These are phyloP conservation scores for Rhizomys pruinosus DNA, from an alignment of 2,113 vertebrate species.

Conservation along the genomic window DNA sequence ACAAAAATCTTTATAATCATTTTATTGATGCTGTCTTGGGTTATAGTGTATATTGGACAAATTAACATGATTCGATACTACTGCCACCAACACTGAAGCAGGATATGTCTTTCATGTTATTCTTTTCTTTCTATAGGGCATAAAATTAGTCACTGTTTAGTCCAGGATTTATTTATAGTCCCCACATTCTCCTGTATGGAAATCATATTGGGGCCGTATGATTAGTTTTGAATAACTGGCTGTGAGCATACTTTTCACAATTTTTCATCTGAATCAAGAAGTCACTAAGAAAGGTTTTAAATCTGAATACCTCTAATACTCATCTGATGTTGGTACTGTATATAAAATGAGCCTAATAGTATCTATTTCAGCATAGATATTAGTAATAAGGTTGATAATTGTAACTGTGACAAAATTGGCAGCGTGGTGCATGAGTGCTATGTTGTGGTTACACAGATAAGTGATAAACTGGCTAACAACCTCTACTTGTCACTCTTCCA, in stretches of 20 bases:
- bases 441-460: neutral
- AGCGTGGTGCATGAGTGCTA: neutral
- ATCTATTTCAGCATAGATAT: neutral
- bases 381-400: neutral
- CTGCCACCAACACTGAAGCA: neutral
- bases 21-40: neutral
- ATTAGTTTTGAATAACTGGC: neutral
- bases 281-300: neutral
- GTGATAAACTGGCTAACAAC: neutral
- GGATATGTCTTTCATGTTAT: neutral
- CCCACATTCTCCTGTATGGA: neutral
- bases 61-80: neutral
- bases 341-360: neutral
- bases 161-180: neutral
- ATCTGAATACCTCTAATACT: neutral
- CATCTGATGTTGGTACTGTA: neutral
- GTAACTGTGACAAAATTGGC: neutral
- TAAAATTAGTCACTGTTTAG: neutral
- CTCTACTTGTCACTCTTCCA: neutral
- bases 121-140: neutral
- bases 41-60: slow-evolving; percentile 2
- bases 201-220: no score
- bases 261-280: neutral
- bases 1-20: neutral
- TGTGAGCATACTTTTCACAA: neutral